Base-by-base conservation (phyloP, 2,797 vertebrate species). In the Gephyroberyx darwinii region DNA sequence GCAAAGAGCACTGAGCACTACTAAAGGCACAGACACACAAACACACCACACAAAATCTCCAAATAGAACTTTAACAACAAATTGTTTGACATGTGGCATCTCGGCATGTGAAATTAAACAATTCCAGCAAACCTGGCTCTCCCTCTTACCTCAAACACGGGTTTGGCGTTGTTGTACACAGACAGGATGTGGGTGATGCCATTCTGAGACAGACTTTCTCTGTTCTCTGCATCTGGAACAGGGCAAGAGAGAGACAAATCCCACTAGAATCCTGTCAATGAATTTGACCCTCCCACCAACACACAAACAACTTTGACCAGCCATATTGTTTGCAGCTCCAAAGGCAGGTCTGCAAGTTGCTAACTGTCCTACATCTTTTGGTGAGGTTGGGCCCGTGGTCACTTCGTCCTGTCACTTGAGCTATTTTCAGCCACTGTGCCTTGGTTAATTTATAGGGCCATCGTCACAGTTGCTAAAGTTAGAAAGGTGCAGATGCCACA, bases 101-200 rank as follows among this genome's bases (percentile, higher is more conserved):
- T 31, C 19, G 33, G 55, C 8, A 20, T 20, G 9, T 6, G 12
- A 43, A 43, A 43, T 43, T 14, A 16, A 45, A 26, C 67, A 63
- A 74, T 16, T 56, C 19, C 47, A 65, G 13, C 17, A 45, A 48
- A 63, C 8, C 26, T 65, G 59, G 50, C 71, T 58, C 51, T 65
- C 64, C 57, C 55, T 88, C 93, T 75, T 69, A 96, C 96, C 93
- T 95, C 90, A 81, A 96, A 89, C 60, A 95, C 87, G 0, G 96
- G 94, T 45, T 93, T 93, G 53, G 96, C 95, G 1, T 93, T 90
- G 89, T 93, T 94, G 88, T 96, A 95, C 55, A 97, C 84, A 0
- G 96, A 96, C 50, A 96, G 83, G 86, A 97, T 95, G 87, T 96
- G 96, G 0, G 96, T 96, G 87, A 97, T 93, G 9, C 95, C 92